Conservation (phyloP, 2,113 vertebrate species). For the Panthera leo region DNA sequence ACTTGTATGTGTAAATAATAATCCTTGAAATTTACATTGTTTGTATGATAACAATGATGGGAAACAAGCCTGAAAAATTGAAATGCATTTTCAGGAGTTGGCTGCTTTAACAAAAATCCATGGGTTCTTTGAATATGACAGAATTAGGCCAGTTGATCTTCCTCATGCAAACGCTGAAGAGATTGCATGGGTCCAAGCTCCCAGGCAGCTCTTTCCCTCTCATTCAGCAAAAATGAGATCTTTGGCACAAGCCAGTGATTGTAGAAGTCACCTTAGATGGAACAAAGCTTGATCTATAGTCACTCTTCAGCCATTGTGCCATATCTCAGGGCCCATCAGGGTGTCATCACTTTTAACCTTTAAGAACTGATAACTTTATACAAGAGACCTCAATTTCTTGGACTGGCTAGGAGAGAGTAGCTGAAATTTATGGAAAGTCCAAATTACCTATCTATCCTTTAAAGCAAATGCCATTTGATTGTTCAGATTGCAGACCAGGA, state of each 20-base stretch:
- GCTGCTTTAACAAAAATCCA: not conserved
- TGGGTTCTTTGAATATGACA: not conserved
- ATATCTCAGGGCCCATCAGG: not conserved
- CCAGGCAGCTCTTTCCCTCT: not conserved
- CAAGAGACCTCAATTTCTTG: not conserved
- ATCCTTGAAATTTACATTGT: not conserved
- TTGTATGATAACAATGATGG: slow-evolving; percentile 13
- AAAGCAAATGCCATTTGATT: not conserved
- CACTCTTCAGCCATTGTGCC: not conserved
- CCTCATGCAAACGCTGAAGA: not conserved
- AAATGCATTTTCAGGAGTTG: not conserved
- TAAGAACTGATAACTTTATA: not conserved
- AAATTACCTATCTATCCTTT: not conserved
- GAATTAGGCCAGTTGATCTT: not conserved
- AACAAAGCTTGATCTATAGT: not conserved
- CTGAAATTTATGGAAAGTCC: not conserved
- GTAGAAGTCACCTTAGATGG: not conserved
- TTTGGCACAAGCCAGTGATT: not conserved
- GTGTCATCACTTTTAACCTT: not conserved
- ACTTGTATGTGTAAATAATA: not conserved
- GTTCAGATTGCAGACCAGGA: not conserved
- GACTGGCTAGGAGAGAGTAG: not conserved
- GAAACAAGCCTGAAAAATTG: not conserved
- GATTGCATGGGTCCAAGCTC: not conserved
- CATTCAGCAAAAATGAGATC: not conserved